Conservation (phyloP, 2,888 invertebrate species). For the Leistus spinibarbis region DNA sequence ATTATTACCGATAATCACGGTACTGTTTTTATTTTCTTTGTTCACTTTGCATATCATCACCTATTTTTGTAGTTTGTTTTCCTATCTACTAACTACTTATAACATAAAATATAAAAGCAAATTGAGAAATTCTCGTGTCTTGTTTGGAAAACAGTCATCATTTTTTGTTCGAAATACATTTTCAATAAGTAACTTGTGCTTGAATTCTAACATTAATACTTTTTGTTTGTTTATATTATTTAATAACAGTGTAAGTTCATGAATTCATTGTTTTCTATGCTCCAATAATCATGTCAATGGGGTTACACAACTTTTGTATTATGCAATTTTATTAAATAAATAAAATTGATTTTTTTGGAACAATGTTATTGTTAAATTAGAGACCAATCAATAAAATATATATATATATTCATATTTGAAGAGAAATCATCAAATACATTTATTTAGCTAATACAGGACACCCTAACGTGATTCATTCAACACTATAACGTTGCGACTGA, state of each 20-base stretch:
- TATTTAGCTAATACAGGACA: not conserved
- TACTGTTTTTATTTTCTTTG: constrained; percentile 28
- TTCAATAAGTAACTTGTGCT: not conserved
- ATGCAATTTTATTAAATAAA: not conserved
- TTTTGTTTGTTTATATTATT: not conserved
- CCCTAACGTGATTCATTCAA: too few species aligned
- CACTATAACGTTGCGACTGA: not conserved
- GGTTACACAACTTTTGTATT: not conserved
- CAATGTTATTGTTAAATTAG: not conserved
- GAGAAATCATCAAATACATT: not conserved
- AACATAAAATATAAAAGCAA: too few species aligned
- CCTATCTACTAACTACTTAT: not conserved
- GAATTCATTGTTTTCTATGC: not conserved
- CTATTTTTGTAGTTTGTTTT: not conserved
- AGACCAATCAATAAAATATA: not conserved
- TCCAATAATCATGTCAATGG: not conserved
- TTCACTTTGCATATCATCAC: constrained; percentile 12
- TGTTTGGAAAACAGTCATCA: not conserved
- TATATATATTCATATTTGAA: not conserved
- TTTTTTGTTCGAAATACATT: not conserved
- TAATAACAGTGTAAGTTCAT: not conserved
- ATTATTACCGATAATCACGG: constrained; percentile 24
- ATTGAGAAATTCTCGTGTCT: not conserved
- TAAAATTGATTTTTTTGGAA: not conserved
- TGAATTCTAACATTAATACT: not conserved